Base-by-base conservation (phyloP, 2,888 invertebrate genomes). In the Ceratothoa steindachneri region DNA sequence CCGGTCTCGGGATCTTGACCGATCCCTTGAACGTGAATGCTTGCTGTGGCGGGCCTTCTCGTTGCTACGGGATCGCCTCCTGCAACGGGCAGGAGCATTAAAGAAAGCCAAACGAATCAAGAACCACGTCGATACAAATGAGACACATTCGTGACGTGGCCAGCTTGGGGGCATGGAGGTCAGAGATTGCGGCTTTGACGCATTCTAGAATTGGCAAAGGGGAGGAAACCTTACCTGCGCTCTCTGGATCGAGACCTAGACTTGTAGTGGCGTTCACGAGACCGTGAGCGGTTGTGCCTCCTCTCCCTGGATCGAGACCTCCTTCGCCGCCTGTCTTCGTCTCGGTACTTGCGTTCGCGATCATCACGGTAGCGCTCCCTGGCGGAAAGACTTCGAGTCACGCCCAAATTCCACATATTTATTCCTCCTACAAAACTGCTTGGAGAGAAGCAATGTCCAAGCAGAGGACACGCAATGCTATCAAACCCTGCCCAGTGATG, bases 271-370 rank as follows among this genome's bases (percentile, higher is more conserved):
- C 70, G 51, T 22, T 70, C 70, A 9, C 70, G 30, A n/a, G 70
- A 70, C 27, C 71, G 71, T 22, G 71, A 71, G 1, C 71, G 30
- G 28, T 41, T 24, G 19, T 51, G 65, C 22, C 65, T 65, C 22
- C 66, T 60, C 1, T 60, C 60, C 24, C 60, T n/a, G 24, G 60
- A 66, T 19, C 71, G 31, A 22, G 65, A 66, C 30, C 71, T 65
- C 51, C 71, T 29, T 19, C 64, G 55, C 31, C 71, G 28, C 15
- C 79, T 74, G 41, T 82, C 71, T 30, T 80, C 64, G 15, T 80
- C 71, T 30, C 80, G 70, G n/a, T 78, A 69, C 30, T 80, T 75
- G 30, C 88, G 89, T 75, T 89, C 87, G 64, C 89, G 87, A 80
- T 87, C 85, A 70, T 83, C 83, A 66, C 85, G 87, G 82, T 86